phyloP scores from a whole-genome alignment of 2,113 vertebrate species.

The Anarrhichthys ocellatus region DNA sequence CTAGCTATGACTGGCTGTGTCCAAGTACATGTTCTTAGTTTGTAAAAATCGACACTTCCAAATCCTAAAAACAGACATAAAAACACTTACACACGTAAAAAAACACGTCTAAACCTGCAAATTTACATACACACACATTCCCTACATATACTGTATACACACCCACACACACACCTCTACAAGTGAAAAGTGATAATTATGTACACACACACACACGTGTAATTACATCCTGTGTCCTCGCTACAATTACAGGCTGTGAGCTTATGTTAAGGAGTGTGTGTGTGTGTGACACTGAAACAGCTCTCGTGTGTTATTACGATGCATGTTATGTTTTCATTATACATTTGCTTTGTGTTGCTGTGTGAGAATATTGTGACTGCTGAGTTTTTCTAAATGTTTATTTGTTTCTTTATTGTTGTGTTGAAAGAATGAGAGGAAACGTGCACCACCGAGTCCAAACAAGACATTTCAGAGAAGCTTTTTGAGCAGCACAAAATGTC shows the following conservation, averaged over 20 bases:
- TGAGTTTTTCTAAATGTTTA: neutral
- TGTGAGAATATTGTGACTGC: neutral
- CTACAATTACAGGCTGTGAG: conserved; percentile 38
- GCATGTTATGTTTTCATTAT: neutral
- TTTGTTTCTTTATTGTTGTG: neutral
- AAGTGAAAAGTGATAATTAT: neutral
- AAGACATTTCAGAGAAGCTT: neutral
- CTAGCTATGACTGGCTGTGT: no score
- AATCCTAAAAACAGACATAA: neutral
- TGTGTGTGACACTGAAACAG: neutral
- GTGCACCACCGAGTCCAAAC: neutral
- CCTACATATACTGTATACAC: neutral
- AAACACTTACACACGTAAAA: neutral
- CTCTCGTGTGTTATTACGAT: neutral
- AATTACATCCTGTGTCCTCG: conserved; percentile 41
- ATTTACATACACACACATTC: neutral
- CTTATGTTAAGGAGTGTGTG: neutral
- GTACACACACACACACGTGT: neutral
- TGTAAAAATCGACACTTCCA: neutral
- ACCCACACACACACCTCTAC: conserved; percentile 5
- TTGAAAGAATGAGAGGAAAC: neutral
- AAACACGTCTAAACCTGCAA: neutral
- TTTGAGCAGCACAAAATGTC: neutral
- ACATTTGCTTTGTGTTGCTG: neutral
- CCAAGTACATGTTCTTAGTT: neutral